These are phyloP conservation scores for Paedocypris micromegethes DNA, from an alignment of 2,797 vertebrate genomes.

Conservation along the genomic window DNA sequence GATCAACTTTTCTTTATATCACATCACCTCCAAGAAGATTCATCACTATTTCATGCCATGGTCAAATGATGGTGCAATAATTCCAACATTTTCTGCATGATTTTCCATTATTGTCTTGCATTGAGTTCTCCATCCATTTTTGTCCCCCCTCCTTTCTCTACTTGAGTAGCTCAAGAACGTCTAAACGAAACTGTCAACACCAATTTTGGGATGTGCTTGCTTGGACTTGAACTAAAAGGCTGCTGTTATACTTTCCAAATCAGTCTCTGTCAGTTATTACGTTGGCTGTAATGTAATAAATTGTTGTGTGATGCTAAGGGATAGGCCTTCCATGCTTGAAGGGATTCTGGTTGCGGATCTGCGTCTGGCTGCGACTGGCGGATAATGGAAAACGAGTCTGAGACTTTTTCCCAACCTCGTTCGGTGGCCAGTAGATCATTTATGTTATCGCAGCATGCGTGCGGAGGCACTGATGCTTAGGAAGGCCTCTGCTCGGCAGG, in stretches of 20 bases:
- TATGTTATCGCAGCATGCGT: constrained; percentile 19
- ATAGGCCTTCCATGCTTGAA: constrained; percentile 27
- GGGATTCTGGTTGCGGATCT: constrained; percentile 48
- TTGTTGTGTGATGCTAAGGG: constrained; percentile 29
- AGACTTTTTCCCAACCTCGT: not conserved
- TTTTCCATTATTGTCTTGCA: constrained; percentile 13
- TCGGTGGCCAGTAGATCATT: constrained; percentile 16
- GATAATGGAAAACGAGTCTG: constrained; percentile 49
- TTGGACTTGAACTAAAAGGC: constrained; percentile 45
- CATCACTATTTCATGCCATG: too few relatives aligned
- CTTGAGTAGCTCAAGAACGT: constrained; percentile 46
- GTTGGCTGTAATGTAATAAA: constrained; percentile 50
- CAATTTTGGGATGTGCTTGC: constrained; percentile 56
- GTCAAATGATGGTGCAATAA: not conserved
- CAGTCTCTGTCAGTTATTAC: constrained; percentile 51
- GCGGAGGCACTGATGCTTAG: constrained; percentile 7
- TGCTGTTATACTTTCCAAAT: constrained; percentile 38
- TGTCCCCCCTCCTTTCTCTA: constrained; percentile 29
- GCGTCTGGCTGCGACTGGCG: constrained; percentile 45
- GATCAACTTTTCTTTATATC: constrained; percentile 11
- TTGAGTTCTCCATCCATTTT: constrained; percentile 35
- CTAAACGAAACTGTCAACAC: constrained; percentile 65
- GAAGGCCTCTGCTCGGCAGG: constrained; percentile 16
- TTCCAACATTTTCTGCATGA: not conserved
- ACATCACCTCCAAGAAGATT: not conserved